phyloP scores from a whole-genome alignment of 2,888 invertebrate genomes.

The Seladonia tumulorum region DNA sequence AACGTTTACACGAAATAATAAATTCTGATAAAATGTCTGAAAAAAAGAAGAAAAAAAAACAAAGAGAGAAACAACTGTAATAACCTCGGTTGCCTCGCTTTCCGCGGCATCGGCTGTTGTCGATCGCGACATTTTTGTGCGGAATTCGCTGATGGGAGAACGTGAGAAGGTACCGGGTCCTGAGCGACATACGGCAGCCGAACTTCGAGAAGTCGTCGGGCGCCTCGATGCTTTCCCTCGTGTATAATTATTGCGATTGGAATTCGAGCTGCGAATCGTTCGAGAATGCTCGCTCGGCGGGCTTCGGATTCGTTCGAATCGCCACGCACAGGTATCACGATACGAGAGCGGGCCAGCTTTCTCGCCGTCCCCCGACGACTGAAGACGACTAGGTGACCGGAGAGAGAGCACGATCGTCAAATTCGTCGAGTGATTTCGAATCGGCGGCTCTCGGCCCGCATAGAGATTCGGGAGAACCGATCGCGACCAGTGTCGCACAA shows the following conservation, averaged over 20 bases:
- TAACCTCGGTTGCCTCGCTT: slow-evolving; percentile 59
- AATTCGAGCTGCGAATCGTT: neutral
- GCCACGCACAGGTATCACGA: neutral
- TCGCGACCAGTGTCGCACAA: neutral
- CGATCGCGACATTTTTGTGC: neutral
- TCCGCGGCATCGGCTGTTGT: slow-evolving; percentile 35
- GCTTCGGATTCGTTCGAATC: neutral
- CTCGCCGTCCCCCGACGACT: neutral
- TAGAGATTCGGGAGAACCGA: neutral
- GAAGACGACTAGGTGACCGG: neutral
- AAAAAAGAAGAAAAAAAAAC: slow-evolving; percentile 77
- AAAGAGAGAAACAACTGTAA: slow-evolving; percentile 68
- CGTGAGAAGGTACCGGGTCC: slow-evolving; percentile 6
- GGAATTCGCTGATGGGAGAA: neutral
- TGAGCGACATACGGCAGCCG: neutral
- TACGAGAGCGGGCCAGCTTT: neutral
- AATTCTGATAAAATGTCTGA: slow-evolving; percentile 84
- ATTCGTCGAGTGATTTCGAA: neutral
- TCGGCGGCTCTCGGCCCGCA: neutral
- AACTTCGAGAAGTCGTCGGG: neutral
- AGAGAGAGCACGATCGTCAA: neutral
- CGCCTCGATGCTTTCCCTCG: neutral
- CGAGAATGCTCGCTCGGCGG: neutral
- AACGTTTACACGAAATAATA: slow-evolving; percentile 85
- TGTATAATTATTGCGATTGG: neutral